Evolutionary conservation across 2,888 invertebrate species (phyloP).

Genomic region (Lutraria lutraria): DNA sequence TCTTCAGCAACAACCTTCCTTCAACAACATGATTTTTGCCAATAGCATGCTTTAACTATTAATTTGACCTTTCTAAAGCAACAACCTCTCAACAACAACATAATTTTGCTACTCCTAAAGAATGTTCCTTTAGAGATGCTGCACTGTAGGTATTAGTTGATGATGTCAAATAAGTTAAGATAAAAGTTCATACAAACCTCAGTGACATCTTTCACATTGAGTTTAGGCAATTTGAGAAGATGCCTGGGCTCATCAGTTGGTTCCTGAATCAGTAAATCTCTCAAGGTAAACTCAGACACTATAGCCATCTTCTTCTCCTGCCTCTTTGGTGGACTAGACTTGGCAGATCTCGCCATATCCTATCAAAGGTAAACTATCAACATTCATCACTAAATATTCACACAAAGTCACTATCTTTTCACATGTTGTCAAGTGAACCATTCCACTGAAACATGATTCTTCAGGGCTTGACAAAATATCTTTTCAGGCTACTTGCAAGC

Average conservation of each 20-base stretch:
- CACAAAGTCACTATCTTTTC: background rate
- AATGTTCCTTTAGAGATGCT: no score
- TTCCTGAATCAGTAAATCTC: constrained; percentile 38
- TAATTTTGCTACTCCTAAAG: no score
- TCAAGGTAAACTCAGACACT: constrained; percentile 42
- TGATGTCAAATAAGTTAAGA: no score
- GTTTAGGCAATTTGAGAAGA: constrained; percentile 46
- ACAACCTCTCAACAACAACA: no score
- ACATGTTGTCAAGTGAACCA: background rate
- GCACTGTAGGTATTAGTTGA: no score
- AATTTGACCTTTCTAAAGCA: no score
- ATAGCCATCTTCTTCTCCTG: constrained; percentile 26
- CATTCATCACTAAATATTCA: background rate
- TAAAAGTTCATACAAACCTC: background rate
- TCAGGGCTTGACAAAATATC: background rate
- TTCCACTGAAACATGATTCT: background rate
- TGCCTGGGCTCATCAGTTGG: constrained; percentile 21
- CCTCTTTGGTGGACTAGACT: background rate
- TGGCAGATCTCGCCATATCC: background rate
- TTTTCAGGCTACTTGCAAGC: no score
- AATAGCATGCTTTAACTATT: no score
- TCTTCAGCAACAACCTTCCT: no score
- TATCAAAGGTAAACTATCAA: background rate
- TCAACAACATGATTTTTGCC: no score
- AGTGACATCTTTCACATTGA: constrained; percentile 42